Conservation (phyloP, 2,797 vertebrate species). For the Acanthornis magna region DNA sequence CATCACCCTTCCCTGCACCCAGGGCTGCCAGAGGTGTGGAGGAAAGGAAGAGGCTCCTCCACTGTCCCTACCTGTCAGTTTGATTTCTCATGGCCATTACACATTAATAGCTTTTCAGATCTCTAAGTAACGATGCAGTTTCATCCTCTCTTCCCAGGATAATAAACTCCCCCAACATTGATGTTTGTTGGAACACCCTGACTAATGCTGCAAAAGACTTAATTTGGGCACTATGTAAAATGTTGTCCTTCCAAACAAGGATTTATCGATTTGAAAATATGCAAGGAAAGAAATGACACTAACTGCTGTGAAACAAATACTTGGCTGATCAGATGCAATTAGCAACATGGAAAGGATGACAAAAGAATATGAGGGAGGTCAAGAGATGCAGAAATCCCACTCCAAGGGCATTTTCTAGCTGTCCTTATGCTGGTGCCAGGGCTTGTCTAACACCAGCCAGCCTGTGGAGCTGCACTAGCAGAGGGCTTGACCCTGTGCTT, state of each 20-base stretch:
- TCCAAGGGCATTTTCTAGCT: not conserved
- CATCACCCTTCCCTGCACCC: not conserved
- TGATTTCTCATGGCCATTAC: not conserved
- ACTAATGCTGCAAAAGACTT: not conserved
- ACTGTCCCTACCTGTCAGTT: not conserved
- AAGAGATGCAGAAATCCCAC: not conserved
- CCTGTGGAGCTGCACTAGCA: not conserved
- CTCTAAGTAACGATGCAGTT: not conserved
- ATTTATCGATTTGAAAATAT: not conserved
- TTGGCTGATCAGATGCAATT: not conserved
- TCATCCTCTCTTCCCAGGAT: not conserved
- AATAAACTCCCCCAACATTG: not conserved
- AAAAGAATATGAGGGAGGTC: not conserved
- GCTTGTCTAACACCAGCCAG: not conserved
- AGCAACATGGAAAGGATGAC: not conserved
- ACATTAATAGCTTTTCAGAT: not conserved
- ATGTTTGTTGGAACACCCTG: not conserved
- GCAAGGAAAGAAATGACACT: not conserved
- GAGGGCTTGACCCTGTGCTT: not conserved
- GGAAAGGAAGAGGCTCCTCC: not conserved
- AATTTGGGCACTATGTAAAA: not conserved
- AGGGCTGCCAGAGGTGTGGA: not conserved
- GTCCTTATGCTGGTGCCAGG: not conserved
- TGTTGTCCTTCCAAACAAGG: not conserved
- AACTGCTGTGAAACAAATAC: not conserved